These are phyloP conservation scores for Conus betulinus DNA, from an alignment of 1,140 invertebrate species.

Conservation along the genomic window DNA sequence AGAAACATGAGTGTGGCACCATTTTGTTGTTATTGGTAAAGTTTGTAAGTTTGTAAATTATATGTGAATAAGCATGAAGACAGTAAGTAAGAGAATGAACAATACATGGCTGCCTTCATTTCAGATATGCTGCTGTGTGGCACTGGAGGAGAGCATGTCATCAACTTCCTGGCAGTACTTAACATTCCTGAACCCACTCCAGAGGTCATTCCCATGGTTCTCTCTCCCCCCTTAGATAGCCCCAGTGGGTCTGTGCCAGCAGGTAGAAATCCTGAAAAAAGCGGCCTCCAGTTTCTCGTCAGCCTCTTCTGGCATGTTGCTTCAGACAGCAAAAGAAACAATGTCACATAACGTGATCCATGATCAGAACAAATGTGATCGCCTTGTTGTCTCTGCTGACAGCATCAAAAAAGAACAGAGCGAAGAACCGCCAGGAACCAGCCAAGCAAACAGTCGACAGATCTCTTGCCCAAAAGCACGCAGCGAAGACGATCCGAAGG, in stretches of 20 bases:
- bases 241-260: not conserved
- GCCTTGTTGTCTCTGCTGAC: not conserved
- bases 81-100: too few species aligned
- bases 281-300: not conserved
- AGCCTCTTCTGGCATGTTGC: not conserved
- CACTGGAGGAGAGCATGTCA: slow-evolving; percentile 15
- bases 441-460: too few species aligned
- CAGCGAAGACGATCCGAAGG: not conserved
- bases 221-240: not conserved
- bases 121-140: slow-evolving; percentile 36
- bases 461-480: not conserved
- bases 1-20: too few species aligned
- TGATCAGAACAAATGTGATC: too few species aligned
- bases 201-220: slow-evolving; percentile 3
- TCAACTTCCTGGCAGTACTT: slow-evolving; percentile 29
- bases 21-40: too few species aligned
- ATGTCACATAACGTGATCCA: too few species aligned
- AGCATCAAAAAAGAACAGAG: not conserved
- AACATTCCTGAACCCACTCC: slow-evolving; percentile 15
- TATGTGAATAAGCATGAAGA: too few species aligned
- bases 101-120: not conserved
- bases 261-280: not conserved
- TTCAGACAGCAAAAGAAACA: too few species aligned
- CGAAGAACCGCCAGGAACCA: not conserved
- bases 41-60: too few species aligned